A percentile compares a stretch with the other conserved stretches of the same genome.
These are phyloP conservation scores for Eulemur macaco DNA, from an alignment of 2,113 vertebrate genomes.

Conservation along the genomic window DNA sequence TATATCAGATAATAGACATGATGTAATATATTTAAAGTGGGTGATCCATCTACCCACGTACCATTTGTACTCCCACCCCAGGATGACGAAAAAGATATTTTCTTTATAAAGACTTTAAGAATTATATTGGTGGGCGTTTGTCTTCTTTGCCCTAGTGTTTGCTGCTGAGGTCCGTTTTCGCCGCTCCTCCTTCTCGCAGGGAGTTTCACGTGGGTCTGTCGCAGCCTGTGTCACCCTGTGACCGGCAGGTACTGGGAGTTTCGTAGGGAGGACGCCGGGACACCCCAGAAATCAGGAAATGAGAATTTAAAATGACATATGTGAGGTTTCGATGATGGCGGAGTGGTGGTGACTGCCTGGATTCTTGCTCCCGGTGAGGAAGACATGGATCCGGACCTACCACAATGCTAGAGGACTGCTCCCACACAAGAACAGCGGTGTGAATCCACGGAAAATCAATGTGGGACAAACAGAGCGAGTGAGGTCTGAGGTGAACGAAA, in stretches of 20 bases:
- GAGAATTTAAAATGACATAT: neutral
- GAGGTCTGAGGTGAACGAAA: too few relatives aligned
- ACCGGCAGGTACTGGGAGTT: neutral
- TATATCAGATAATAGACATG: neutral
- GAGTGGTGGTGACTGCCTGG: too few relatives aligned
- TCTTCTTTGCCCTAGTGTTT: neutral
- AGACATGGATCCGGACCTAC: too few relatives aligned
- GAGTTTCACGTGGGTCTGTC: neutral
- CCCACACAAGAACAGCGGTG: too few relatives aligned
- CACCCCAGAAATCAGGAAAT: neutral
- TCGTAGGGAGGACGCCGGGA: neutral
- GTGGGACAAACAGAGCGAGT: too few relatives aligned
- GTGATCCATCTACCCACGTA: neutral
- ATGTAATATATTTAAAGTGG: slow-evolving; percentile 21
- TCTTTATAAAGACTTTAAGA: slow-evolving; percentile 2
- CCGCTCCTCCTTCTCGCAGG: neutral
- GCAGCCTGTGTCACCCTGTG: neutral
- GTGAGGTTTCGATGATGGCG: too few relatives aligned
- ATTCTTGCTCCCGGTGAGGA: too few relatives aligned
- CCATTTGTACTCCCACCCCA: neutral
- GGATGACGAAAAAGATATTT: neutral
- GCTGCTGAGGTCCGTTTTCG: too few relatives aligned
- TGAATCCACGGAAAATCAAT: too few relatives aligned
- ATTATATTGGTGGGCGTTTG: neutral
- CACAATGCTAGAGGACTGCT: too few relatives aligned